These are phyloP conservation scores for Todiramphus saurophagus DNA, from an alignment of 2,113 vertebrate genomes.

Conservation along the genomic window DNA sequence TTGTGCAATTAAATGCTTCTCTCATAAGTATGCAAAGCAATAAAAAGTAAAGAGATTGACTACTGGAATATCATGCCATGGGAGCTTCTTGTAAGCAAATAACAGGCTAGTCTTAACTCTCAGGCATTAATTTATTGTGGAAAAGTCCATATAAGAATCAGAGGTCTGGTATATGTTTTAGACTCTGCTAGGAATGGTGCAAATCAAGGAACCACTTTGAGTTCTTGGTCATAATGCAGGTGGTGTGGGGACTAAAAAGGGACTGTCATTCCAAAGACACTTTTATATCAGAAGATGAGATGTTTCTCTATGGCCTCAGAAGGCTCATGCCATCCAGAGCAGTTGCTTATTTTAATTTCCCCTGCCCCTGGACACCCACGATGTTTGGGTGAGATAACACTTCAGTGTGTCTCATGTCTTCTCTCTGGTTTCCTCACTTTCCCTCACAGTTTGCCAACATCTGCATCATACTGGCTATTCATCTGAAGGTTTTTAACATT, in stretches of 20 bases:
- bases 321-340: neutral
- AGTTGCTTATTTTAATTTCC: neutral
- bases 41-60: conserved; percentile 7
- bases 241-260: neutral
- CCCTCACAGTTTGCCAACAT: neutral
- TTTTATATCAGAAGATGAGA: neutral
- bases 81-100: neutral
- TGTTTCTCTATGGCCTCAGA: neutral
- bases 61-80: neutral
- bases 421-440: neutral
- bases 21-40: neutral
- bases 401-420: neutral
- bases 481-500: conserved; percentile 18
- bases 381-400: neutral
- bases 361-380: neutral
- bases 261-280: neutral
- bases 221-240: neutral
- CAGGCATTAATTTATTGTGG: neutral
- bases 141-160: neutral
- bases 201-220: neutral
- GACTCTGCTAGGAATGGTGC: neutral
- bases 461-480: neutral
- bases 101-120: neutral
- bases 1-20: conserved; percentile 5
- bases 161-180: neutral